Evolutionary conservation across 2,888 invertebrate species (phyloP).

Genomic region (Beris chalybata): DNA sequence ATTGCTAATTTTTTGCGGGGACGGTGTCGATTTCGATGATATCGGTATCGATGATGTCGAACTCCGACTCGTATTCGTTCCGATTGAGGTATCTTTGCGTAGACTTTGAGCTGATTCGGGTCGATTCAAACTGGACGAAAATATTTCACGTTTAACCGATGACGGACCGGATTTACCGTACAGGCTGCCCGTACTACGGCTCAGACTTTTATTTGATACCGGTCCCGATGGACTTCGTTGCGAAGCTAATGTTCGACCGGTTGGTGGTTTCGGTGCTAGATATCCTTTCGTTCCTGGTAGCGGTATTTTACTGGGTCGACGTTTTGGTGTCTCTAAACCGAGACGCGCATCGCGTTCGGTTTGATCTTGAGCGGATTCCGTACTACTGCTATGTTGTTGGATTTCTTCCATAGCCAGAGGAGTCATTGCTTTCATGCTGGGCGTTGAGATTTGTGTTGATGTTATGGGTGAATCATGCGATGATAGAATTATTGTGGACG

Average conservation of each 20-base stretch:
- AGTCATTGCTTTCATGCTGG: conserved; percentile 64
- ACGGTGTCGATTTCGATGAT: conserved; percentile 45
- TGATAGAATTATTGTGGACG: conserved; percentile 52
- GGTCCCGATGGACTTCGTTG: conserved; percentile 38
- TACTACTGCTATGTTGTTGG: conserved; percentile 62
- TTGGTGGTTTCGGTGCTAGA: conserved; percentile 66
- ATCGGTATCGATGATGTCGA: conserved; percentile 55
- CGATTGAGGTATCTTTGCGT: conserved; percentile 47
- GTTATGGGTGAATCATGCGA: conserved; percentile 47
- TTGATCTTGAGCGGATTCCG: conserved; percentile 67
- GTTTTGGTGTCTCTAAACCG: conserved; percentile 44
- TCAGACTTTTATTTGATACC: conserved; percentile 52
- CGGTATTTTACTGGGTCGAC: conserved; percentile 71
- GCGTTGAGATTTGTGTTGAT: conserved; percentile 56
- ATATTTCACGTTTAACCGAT: conserved; percentile 34
- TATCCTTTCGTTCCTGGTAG: conserved; percentile 63
- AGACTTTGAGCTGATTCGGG: conserved; percentile 61
- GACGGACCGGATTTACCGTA: conserved; percentile 45
- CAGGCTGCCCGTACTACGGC: conserved; percentile 54
- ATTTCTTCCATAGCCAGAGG: conserved; percentile 60
- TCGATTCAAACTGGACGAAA: conserved; percentile 49
- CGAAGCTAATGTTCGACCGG: conserved; percentile 43
- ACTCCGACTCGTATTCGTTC: conserved; percentile 49
- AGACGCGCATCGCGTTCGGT: conserved; percentile 50
- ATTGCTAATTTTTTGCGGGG: conserved; percentile 47